Evolutionary conservation across 2,113 vertebrate genomes (phyloP), one percentile per base, ranked within the genome.

Genomic region (Silurus asotus): DNA sequence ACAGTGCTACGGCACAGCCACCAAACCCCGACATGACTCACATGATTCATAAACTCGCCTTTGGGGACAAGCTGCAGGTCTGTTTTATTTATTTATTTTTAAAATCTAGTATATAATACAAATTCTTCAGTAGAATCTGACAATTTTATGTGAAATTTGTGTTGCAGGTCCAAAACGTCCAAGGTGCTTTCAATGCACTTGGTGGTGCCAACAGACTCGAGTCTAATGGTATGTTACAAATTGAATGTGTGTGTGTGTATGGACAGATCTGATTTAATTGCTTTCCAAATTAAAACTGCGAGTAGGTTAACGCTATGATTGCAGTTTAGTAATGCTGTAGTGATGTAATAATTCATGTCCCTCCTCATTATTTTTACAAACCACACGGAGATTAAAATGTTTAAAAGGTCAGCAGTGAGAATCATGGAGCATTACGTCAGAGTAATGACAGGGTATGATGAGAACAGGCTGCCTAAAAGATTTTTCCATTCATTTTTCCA

Each of bases 21-120:
- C 96, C 97, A 92, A 99, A 92, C 92, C 98, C 98, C 4, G 98
- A 99, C 91, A 99, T 99, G 98, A 99, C 97, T 85, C 98, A 99
- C 48, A 37, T 93, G 91, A 98, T 99, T 92, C 97, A 99, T 92
- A 99, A 98, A 90, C 95, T 99, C 70, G 95, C 96, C 76, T 99
- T 99, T 88, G 98, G 98, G 86, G 97, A 99, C 89, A 97, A 96
- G 64, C 91, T 99, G 0, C 96, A 97, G 96, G 98, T 37, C 37
- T 37, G 2, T 37, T 37, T 37, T 37, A 37, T 37, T 37, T 37
- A 37, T 37, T 37, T 37, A 37, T 37, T 37, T 37, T 19, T 53
- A n/a, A 62, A 8, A 45, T 23, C 81, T 19, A 8, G 25, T 14
- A 25, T 25, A 17, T 58, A 62, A 37, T 37, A 37, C 37, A 45